These are phyloP conservation scores for Lamellibrachia satsuma DNA, from an alignment of 2,888 invertebrate species.

Conservation along the genomic window DNA sequence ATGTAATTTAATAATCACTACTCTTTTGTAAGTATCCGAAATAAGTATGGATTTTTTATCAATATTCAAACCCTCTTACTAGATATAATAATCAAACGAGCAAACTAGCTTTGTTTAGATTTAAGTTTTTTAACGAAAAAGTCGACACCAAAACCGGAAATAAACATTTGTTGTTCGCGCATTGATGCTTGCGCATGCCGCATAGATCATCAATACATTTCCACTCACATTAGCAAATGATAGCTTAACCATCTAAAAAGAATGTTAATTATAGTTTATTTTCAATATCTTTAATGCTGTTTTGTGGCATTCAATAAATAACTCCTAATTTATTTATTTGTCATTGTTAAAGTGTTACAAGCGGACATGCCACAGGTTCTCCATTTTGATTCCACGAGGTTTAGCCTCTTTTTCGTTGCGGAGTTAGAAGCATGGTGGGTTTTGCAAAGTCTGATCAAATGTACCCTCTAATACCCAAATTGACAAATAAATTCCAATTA, in stretches of 20 bases:
- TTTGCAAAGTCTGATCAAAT: neutral
- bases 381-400: slow-evolving; percentile 20
- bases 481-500: neutral
- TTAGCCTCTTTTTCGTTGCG: slow-evolving; percentile 26
- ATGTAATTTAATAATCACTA: neutral
- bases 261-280: neutral
- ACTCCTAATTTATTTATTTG: neutral
- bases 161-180: neutral
- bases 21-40: neutral
- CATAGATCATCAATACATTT: neutral
- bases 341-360: neutral
- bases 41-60: neutral
- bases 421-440: slow-evolving; percentile 21
- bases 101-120: neutral
- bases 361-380: neutral
- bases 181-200: slow-evolving; percentile 6
- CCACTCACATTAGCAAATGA: neutral
- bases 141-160: neutral
- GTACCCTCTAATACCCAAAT: neutral
- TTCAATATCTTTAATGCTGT: neutral
- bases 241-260: neutral
- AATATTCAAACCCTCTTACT: neutral
- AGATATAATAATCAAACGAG: neutral
- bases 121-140: neutral
- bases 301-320: neutral